Conservation (phyloP, 2,888 invertebrate genomes). For the Lithosia quadra region DNA sequence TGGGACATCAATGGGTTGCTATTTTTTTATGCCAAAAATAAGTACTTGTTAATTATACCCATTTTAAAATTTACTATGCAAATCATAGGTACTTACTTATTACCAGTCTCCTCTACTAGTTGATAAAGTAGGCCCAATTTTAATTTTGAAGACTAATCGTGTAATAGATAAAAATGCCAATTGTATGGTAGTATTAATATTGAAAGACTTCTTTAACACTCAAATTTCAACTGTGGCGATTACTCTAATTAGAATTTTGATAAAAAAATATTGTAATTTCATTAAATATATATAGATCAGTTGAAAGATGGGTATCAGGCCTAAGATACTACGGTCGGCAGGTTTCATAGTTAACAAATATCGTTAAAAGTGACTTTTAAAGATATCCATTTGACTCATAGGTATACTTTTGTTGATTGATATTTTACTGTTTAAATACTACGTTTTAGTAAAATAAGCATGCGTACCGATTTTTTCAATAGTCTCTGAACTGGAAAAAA, state of each 20-base stretch:
- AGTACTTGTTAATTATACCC: not conserved
- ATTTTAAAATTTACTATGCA: not conserved
- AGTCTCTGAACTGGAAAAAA: constrained; percentile 77
- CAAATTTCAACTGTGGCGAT: constrained; percentile 40
- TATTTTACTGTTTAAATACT: constrained; percentile 30
- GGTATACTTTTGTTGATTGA: not conserved
- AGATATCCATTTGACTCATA: constrained; percentile 36
- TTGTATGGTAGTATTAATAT: constrained; percentile 32
- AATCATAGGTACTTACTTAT: too few relatives aligned
- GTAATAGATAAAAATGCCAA: constrained; percentile 20
- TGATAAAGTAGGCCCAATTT: constrained; percentile 44
- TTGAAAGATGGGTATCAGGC: constrained; percentile 39
- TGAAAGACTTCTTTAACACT: constrained; percentile 42
- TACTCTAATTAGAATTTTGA: not conserved
- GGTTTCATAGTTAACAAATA: constrained; percentile 35
- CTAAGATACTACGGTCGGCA: constrained; percentile 17
- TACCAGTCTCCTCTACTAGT: constrained; percentile 24
- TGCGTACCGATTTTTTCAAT: constrained; percentile 81
- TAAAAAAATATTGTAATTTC: not conserved
- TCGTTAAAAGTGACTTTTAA: constrained; percentile 33
- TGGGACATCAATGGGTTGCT: too few relatives aligned
- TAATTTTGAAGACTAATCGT: constrained; percentile 18
- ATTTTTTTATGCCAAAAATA: too few relatives aligned
- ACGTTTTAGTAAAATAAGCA: constrained; percentile 60
- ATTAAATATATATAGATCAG: constrained; percentile 2